These are phyloP conservation scores for Aplysina aerophoba DNA, from an alignment of 37 sponge, comb jelly and placozoan species.

Conservation along the genomic window DNA sequence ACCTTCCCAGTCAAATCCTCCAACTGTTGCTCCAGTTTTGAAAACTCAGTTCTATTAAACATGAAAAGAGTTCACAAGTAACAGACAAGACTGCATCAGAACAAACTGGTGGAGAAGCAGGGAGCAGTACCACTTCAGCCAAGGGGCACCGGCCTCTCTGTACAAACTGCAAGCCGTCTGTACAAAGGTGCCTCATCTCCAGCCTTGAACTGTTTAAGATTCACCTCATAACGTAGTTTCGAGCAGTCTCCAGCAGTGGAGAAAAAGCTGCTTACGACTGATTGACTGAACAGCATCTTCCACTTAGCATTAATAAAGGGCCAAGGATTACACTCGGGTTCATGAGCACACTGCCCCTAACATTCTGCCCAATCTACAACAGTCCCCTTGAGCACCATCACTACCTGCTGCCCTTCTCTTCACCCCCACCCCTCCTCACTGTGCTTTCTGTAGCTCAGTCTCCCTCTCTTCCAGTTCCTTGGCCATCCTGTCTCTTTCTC, in stretches of 20 bases:
- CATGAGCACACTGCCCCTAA: too few species aligned
- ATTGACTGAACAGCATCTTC: too few species aligned
- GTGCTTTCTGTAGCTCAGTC: constrained; percentile 78
- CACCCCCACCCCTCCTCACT: constrained; percentile 37
- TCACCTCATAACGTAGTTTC: too few species aligned
- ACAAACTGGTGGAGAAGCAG: background rate
- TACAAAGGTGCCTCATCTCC: background rate
- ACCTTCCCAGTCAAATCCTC: constrained; percentile 83
- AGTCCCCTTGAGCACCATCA: background rate
- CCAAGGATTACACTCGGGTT: background rate
- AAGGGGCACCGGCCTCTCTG: too few species aligned
- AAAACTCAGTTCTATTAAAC: constrained; percentile 69
- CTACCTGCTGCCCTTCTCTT: background rate
- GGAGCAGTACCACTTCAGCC: background rate
- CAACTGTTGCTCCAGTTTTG: constrained; percentile 77
- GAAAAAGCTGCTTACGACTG: too few species aligned
- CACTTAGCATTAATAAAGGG: background rate
- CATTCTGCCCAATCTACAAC: too few species aligned
- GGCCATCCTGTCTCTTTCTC: constrained; percentile 69
- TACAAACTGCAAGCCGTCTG: background rate
- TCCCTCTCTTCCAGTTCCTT: constrained; percentile 80
- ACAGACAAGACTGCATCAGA: background rate
- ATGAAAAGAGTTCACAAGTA: background rate
- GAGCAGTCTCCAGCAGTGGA: too few species aligned
- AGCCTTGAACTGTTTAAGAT: too few species aligned